Base-by-base conservation (phyloP, 2,888 invertebrate genomes). In the Tuta absoluta region DNA sequence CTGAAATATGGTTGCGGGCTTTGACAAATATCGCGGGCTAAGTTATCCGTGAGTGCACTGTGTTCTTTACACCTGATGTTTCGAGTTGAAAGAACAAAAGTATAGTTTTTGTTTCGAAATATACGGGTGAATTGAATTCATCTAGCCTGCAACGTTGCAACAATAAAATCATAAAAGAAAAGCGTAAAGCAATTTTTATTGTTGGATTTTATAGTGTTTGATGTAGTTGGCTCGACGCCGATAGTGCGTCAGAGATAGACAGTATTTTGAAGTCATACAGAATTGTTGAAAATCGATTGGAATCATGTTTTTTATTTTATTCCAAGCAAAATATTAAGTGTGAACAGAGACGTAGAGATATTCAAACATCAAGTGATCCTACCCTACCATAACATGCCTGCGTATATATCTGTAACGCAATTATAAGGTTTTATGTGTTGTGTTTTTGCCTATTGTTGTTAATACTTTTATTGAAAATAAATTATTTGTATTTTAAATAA, bases 1-100 rank as follows among this genome's bases (percentile, higher is more conserved):
- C 28, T 56, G 33, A 56, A 56, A 56, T 56, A 56, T 56, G 10
- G 51, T 14, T 24, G 51, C 33, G 56, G 24, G 56, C 19, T 56
- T 56, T 56, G 51, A 53, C 51, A 56, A 56, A 56, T 33, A 56
- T 56, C 0, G 56, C 33, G 2, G 56, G 28, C 17, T 56, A 33
- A 56, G 56, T 56, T 33, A 56, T 7, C 23, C 23, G 14, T 23
- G 45, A 60, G 60, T 60, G 60, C 24, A 12, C 24, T 56, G 56
- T 56, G 45, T 28, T 45, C 60, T 24, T 38, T 60, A 33, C 60
- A 60, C 45, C 60, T 60, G 60, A 59, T 59, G 58, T 59, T 38
- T 37, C n/a, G 41, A 59, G 37, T 59, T 59, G 37, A 4, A 59
- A 59, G 21, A 33, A 57, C 57, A 17, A 57, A 57, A 24, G 24